A percentile compares a stretch with the other conserved stretches of the same genome.
phyloP scores from a whole-genome alignment of 2,797 vertebrate species.

The Macropus fuliginosus region DNA sequence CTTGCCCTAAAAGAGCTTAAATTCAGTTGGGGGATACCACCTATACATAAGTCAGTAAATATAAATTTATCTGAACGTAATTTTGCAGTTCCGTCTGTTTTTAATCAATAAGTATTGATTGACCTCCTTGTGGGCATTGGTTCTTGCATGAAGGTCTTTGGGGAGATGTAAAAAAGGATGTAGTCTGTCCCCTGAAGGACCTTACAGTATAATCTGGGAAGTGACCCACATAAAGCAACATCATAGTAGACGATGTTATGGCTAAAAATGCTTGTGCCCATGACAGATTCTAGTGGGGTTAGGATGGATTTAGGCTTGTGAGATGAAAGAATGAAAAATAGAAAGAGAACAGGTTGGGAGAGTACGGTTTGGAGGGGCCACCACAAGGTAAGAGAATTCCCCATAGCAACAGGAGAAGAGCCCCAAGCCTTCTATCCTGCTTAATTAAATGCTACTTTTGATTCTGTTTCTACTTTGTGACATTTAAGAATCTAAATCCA shows the following conservation, averaged over 20 bases:
- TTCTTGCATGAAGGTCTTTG: neutral
- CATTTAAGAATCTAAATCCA: constrained; percentile 58
- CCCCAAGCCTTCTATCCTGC: neutral
- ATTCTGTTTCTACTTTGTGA: constrained; percentile 37
- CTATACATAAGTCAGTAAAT: neutral
- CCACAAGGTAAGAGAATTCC: neutral
- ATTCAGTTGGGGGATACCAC: neutral
- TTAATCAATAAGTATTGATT: neutral
- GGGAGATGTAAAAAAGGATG: neutral
- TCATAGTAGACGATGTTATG: neutral
- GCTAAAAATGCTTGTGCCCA: neutral
- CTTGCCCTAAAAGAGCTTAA: neutral
- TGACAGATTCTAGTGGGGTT: neutral
- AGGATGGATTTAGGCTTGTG: neutral
- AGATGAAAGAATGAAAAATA: neutral
- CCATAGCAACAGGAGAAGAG: neutral
- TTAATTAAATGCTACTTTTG: constrained; percentile 53
- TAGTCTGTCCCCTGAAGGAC: neutral
- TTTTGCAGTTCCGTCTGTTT: neutral
- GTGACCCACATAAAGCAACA: neutral
- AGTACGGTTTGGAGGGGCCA: neutral
- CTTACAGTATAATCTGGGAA: neutral
- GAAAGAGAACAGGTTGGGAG: neutral
- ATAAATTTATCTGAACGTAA: neutral
- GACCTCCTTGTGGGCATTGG: neutral